Evolutionary conservation across 2,888 invertebrate species (phyloP), one percentile per base, ranked within the genome.

Genomic region (Achlya flavicornis): DNA sequence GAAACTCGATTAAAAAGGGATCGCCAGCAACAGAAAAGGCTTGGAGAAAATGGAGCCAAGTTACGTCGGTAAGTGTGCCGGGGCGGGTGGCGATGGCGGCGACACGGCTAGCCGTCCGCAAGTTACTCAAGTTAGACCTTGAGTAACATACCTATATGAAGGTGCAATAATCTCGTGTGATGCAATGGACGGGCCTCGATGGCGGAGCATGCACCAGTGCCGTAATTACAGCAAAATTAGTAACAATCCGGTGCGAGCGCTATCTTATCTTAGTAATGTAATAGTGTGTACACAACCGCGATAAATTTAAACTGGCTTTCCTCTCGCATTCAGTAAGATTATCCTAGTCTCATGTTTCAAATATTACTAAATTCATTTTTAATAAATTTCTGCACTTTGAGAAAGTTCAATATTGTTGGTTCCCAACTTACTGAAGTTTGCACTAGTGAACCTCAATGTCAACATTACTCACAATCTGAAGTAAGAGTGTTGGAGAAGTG

Each of bases 51-150:
- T 91, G 91, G 92, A 93, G 79, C 76, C 87, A 16, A 89, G 83
- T 82, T 85, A 79, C 76, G 87, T 91, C 68, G 92, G 92, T 93
- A 78, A 90, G 92, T 90, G 71, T 46, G 58, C 43, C 59, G 61
- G 35, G 46, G 41, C 63, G 67, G 62, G 62, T 65, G 67, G 65
- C 65, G 63, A n/a, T n/a, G n/a, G 57, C 63, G 64, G 48, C 59
- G 60, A 67, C 64, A 69, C 66, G 66, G 61, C 66, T 61, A 6
- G n/a, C n/a, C 57, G 57, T 59, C 61, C 38, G 61, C 10, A 53
- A 53, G 67, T 66, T 65, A 68, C 65, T 71, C 64, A 63, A 68
- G 72, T 71, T 66, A 77, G 85, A 80, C 86, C 86, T 86, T 86
- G 85, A 81, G 58, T 73, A 66, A 72, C 65, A 72, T 66, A n/a